These are phyloP conservation scores for Machaerirhynchus nigripectus DNA, from an alignment of 2,113 vertebrate species.

Conservation along the genomic window DNA sequence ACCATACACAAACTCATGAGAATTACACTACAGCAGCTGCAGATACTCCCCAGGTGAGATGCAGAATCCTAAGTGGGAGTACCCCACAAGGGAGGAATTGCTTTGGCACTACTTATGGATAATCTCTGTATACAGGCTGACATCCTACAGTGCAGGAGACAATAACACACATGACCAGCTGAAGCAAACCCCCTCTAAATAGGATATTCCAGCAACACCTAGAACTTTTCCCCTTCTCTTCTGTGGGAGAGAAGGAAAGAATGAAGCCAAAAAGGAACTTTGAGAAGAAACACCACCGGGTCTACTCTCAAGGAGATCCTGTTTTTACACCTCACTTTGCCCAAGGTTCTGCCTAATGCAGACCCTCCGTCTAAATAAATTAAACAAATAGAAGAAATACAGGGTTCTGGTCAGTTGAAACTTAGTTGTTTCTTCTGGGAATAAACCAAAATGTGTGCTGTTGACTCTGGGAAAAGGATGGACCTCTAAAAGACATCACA, in stretches of 20 bases:
- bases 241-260: not conserved
- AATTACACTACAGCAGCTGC: not conserved
- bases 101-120: not conserved
- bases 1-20: not conserved
- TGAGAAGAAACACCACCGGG: not conserved
- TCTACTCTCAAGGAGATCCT: not conserved
- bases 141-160: not conserved
- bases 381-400: not conserved
- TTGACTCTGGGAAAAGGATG: not conserved
- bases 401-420: not conserved
- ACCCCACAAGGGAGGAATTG: fast-evolving
- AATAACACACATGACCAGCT: not conserved
- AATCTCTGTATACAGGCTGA: not conserved
- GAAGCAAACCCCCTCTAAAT: not conserved
- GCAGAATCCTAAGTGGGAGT: not conserved
- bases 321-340: not conserved
- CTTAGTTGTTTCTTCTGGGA: not conserved
- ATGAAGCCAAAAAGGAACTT: not conserved
- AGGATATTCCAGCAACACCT: not conserved
- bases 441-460: not conserved
- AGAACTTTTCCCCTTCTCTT: not conserved
- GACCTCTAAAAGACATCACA: not conserved
- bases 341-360: not conserved
- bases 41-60: not conserved
- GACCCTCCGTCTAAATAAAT: not conserved